Evolutionary conservation across 2,888 invertebrate genomes (phyloP), one percentile per base, ranked within the genome.

Genomic region (Lasioglossum marginatum): DNA sequence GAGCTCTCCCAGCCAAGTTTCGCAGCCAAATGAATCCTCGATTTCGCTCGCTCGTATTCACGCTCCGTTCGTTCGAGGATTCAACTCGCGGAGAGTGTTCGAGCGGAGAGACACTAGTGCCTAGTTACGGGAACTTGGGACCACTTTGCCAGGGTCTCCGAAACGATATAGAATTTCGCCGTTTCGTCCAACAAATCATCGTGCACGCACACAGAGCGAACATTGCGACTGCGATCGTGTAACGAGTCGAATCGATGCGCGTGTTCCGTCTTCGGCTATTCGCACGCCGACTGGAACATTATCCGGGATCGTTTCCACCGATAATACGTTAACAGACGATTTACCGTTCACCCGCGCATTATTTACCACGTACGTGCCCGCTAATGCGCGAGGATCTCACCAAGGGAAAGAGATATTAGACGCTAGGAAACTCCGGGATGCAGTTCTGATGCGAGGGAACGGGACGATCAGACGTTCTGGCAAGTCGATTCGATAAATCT

Each of bases 321-420:
- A 91, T 91, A 91, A 91, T 89, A 89, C 85, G 85, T 91, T 91
- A 91, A 91, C 91, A 78, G 85, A 87, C 91, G 90, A 91, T 91
- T 91, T 91, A 90, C 87, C 88, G 86, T 73, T 84, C 40, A 78
- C 31, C 85, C 88, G 82, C 77, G 78, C 86, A 91, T 91, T 91
- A 91, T 90, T 91, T 91, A 91, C 80, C 86, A 78, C 76, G 70
- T 74, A 27, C 76, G 73, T 77, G 45, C 82, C 82, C 74, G 83
- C 75, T 86, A 85, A 87, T 81, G 83, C 71, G 34, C 77, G 60
- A 31, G 66, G 5, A 66, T 19, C 66, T 4, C 71, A 6, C 66
- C 27, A 19, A 6, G 63, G 31, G 27, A 43, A 66, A 37, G 74
- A 43, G 82, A 82, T 68, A 68, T 88, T 89, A 87, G 76, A 89